A percentile compares a stretch with the other conserved stretches of the same genome.
phyloP scores from a whole-genome alignment of 2,797 vertebrate genomes.

The Euphonia xanthogaster region DNA sequence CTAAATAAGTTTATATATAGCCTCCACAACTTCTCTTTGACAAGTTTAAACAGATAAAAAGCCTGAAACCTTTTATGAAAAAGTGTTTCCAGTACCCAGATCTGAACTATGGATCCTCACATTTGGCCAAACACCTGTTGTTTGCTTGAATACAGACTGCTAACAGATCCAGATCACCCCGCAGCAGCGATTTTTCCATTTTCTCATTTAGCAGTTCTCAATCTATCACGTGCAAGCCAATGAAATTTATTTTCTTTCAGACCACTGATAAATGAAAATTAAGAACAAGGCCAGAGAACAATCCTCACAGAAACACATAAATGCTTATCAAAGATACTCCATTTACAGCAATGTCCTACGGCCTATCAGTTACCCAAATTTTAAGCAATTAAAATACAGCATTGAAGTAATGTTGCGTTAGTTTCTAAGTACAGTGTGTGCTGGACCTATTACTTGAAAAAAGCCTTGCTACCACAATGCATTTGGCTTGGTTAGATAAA shows the following conservation, averaged over 20 bases:
- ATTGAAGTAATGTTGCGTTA: background rate
- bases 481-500: background rate
- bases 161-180: background rate
- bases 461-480: background rate
- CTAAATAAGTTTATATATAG: background rate
- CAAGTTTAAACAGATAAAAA: constrained; percentile 9
- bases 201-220: background rate
- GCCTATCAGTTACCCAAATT: background rate
- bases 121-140: background rate
- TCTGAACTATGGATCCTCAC: background rate
- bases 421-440: background rate
- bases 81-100: background rate
- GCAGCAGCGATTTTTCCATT: background rate
- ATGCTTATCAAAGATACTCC: background rate
- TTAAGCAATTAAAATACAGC: background rate
- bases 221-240: background rate
- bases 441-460: background rate
- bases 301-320: background rate
- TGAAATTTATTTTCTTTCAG: background rate
- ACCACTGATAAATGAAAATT: background rate
- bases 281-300: background rate
- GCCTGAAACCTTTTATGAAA: background rate
- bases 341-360: background rate
- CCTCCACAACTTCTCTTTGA: background rate
- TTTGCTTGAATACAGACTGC: background rate